These are phyloP conservation scores for Campoletis raptor DNA, from an alignment of 2,888 invertebrate species.

Conservation along the genomic window DNA sequence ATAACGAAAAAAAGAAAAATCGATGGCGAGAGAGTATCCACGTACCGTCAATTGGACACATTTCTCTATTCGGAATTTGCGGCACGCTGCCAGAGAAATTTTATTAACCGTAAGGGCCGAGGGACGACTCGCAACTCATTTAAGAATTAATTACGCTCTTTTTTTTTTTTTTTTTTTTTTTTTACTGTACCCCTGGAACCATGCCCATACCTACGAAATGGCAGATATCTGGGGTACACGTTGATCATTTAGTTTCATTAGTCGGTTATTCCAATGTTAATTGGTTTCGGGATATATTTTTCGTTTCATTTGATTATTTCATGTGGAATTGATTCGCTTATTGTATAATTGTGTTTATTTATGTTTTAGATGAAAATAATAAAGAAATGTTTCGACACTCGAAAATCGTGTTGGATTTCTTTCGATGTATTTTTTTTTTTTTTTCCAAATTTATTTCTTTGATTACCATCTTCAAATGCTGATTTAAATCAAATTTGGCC, in stretches of 20 bases:
- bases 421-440: too few species aligned
- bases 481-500: too few species aligned
- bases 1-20: constrained; percentile 19
- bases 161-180: neutral
- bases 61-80: constrained; percentile 29
- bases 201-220: neutral
- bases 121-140: neutral
- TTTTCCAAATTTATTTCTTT: too few species aligned
- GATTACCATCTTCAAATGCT: too few species aligned
- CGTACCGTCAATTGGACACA: neutral
- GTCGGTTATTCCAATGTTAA: neutral
- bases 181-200: neutral
- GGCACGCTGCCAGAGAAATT: constrained; percentile 39
- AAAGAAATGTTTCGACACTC: too few species aligned
- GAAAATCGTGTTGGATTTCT: too few species aligned
- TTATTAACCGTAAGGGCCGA: constrained; percentile 23
- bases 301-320: neutral
- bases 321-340: neutral
- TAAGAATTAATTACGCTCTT: constrained; percentile 19
- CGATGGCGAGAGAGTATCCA: neutral
- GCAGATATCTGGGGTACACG: neutral
- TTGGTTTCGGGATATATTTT: neutral
- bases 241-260: neutral
- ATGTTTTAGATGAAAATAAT: too few species aligned
- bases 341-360: neutral